Base-by-base conservation (phyloP, 2,797 vertebrate genomes). In the Enteromius paludinosus region DNA sequence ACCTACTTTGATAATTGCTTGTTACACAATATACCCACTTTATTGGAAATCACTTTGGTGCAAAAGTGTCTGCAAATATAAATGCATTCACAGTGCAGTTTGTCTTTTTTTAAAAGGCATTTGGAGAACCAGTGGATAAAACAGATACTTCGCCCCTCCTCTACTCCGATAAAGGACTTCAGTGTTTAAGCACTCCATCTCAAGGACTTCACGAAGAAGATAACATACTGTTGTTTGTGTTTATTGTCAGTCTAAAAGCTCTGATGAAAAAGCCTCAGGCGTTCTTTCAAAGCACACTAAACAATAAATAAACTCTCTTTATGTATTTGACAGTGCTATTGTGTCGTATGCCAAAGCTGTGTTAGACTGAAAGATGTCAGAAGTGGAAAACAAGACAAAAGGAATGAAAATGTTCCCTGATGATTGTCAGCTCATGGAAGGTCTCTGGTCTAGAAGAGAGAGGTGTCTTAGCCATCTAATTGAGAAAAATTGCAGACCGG, bases 401-500 rank as follows among this genome's bases (percentile, higher is more conserved):
- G 74, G 61, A 49, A 45, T 81, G 82, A 74, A 49, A 81, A 52
- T 61, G 64, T 81, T 82, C 56, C 56, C 64, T 68, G 83, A 86
- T 85, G 82, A 84, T 85, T 89, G 89, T 90, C 88, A 88, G 87
- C 72, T 87, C 80, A 47, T 68, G 83, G 76, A 76, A 86, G 83
- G 41, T 64, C 83, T 84, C 45, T 79, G 69, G 78, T 76, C 49
- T 85, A n/a, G 33, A 73, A 80, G 64, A 78, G 76, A 77, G 68
- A 49, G 68, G 88, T 85, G 87, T 86, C 86, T 84, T 85, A 83
- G 79, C 86, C 85, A 84, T 90, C 78, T 91, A 92, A 91, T 91
- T 92, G 89, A 90, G 87, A 86, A 73, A 90, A 92, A 92, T 92
- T 90, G 90, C 85, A 91, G 88, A 92, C 82, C 86, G 84, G 77